Conservation (phyloP, 2,797 vertebrate genomes). For the Enteromius afrohamiltoni region DNA sequence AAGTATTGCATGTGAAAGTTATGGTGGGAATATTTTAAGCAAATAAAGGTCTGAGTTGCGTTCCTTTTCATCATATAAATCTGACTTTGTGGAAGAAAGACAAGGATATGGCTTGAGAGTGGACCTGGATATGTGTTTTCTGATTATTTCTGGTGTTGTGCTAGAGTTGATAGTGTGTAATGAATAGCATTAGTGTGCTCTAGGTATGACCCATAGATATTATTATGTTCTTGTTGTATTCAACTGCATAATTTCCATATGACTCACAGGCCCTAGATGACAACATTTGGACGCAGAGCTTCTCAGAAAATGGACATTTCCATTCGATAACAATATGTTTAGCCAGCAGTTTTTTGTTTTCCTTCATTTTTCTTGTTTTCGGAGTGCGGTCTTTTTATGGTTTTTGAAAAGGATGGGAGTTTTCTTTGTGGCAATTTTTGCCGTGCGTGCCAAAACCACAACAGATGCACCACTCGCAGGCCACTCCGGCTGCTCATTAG, state of each 20-base stretch:
- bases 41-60: not conserved
- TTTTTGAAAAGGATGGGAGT: conserved; percentile 89
- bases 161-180: conserved; percentile 46
- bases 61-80: not conserved
- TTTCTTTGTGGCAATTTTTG: conserved; percentile 86
- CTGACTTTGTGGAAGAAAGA: not conserved
- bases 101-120: not conserved
- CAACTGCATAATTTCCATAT: conserved; percentile 48
- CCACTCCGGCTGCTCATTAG: conserved; percentile 91
- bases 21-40: not conserved
- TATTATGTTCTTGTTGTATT: conserved; percentile 61
- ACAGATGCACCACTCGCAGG: conserved; percentile 82
- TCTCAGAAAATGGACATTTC: conserved; percentile 61
- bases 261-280: conserved; percentile 57
- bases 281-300: conserved; percentile 45
- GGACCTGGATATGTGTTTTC: not conserved
- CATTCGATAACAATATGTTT: conserved; percentile 79
- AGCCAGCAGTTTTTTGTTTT: conserved; percentile 91
- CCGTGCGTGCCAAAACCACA: conserved; percentile 84
- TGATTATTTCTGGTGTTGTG: not conserved
- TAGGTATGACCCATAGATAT: conserved; percentile 59
- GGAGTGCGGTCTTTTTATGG: conserved; percentile 86
- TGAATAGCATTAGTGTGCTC: conserved; percentile 46
- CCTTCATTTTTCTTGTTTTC: conserved; percentile 77
- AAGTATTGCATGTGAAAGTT: not conserved